A percentile compares a stretch with the other conserved stretches of the same genome.
These are phyloP conservation scores for Athetis lepigone DNA, from an alignment of 2,888 invertebrate genomes.

Conservation along the genomic window DNA sequence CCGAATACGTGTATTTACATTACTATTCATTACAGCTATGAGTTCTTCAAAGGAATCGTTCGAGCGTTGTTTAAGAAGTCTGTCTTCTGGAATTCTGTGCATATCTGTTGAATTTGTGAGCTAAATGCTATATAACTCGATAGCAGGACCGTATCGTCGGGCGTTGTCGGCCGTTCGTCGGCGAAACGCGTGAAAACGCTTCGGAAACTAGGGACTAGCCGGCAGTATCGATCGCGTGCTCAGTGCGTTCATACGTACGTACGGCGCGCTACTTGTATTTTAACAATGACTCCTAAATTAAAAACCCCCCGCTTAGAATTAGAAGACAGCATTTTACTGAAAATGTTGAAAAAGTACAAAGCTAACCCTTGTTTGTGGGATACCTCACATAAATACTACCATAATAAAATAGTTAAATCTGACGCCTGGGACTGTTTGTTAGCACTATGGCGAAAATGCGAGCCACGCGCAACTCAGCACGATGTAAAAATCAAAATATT, in stretches of 20 bases:
- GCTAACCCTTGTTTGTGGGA: conserved; percentile 56
- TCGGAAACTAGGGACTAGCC: background rate
- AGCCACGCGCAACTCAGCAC: conserved; percentile 35
- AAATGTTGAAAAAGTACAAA: conserved; percentile 49
- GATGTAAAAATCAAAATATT: conserved; percentile 58
- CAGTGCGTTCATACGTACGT: conserved; percentile 5
- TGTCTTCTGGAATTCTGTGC: background rate
- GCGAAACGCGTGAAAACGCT: conserved; percentile 14
- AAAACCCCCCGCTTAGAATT: background rate
- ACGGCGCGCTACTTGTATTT: background rate
- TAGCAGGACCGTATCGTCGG: conserved; percentile 20
- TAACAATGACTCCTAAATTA: conserved; percentile 22
- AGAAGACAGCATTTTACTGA: conserved; percentile 38
- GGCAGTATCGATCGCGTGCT: conserved; percentile 37
- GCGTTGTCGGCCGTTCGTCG: conserved; percentile 50
- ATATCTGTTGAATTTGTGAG: background rate
- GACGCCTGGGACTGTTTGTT: conserved; percentile 39
- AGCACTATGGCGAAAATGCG: conserved; percentile 38
- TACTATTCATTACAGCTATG: no score
- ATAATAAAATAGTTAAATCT: conserved; percentile 34
- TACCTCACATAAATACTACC: conserved; percentile 37
- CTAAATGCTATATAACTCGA: no score
- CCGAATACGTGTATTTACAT: no score
- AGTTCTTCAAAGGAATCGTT: no score
- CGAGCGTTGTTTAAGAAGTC: background rate